Evolutionary conservation across 1,140 invertebrate genomes (phyloP).

Genomic region (Phymastichus coffea): DNA sequence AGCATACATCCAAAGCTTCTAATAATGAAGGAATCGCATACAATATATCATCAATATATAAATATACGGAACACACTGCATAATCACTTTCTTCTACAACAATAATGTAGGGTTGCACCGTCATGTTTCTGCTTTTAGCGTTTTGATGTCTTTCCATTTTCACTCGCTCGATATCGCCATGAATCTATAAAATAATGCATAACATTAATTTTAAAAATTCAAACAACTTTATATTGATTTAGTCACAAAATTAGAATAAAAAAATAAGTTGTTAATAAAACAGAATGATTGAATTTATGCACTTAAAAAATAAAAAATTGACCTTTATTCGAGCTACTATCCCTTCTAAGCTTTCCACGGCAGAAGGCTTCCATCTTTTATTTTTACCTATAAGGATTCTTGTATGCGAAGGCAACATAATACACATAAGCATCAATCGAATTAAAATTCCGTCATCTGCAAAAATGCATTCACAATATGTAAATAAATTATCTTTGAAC

Average conservation of each 20-base stretch:
- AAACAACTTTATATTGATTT: not conserved
- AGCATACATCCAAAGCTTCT: slow-evolving; percentile 31
- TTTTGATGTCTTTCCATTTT: not conserved
- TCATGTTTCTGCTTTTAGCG: slow-evolving; percentile 25
- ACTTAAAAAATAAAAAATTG: not conserved
- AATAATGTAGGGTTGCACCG: too few relatives aligned
- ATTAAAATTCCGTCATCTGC: too few relatives aligned
- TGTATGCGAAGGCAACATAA: not conserved
- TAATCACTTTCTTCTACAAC: slow-evolving; percentile 21
- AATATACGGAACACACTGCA: slow-evolving; percentile 16
- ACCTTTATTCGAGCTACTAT: not conserved
- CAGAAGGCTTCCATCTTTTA: not conserved
- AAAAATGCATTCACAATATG: too few relatives aligned
- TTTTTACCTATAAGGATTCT: not conserved
- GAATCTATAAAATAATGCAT: not conserved
- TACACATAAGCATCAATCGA: too few relatives aligned
- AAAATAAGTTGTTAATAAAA: not conserved
- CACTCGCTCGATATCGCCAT: not conserved
- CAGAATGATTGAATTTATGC: too few relatives aligned
- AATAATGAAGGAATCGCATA: slow-evolving; percentile 24
- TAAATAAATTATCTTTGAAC: too few relatives aligned
- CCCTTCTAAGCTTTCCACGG: too few relatives aligned
- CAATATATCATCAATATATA: slow-evolving; percentile 14
- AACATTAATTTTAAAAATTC: not conserved
- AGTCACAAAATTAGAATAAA: not conserved